phyloP scores from a whole-genome alignment of 1,140 invertebrate genomes.

The Trissolcus basalis region DNA sequence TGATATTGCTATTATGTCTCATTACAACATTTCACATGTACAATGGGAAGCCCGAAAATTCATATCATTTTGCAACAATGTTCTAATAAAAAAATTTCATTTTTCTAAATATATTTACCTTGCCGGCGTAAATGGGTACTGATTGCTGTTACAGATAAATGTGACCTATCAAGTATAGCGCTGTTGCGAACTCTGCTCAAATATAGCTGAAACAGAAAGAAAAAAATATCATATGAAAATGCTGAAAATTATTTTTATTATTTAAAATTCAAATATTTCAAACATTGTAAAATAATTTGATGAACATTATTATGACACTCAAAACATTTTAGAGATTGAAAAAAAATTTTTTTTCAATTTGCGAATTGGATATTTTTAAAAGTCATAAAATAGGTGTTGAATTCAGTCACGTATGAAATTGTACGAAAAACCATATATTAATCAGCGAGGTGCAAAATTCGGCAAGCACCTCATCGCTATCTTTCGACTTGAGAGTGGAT shows the following conservation, averaged over 20 bases:
- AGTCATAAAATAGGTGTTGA: too few species aligned
- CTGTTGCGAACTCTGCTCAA: conserved; percentile 71
- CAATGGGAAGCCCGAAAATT: neutral
- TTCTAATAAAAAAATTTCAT: conserved; percentile 1
- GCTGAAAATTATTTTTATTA: too few species aligned
- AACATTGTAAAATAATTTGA: too few species aligned
- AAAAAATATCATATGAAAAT: conserved; percentile 6
- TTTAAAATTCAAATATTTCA: too few species aligned
- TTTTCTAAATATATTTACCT: conserved; percentile 66
- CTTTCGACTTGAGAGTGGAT: conserved; percentile 71
- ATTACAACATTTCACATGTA: neutral
- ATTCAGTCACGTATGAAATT: conserved; percentile 19
- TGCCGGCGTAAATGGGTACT: conserved; percentile 67
- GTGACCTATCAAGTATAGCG: conserved; percentile 61
- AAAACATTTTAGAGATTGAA: conserved; percentile 5
- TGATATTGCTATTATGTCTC: neutral
- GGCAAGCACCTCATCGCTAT: conserved; percentile 53
- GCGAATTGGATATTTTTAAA: too few species aligned
- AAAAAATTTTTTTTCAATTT: too few species aligned
- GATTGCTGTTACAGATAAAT: conserved; percentile 63
- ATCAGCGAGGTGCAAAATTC: conserved; percentile 49
- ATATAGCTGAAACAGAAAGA: conserved; percentile 68
- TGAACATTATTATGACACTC: too few species aligned
- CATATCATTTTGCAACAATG: too few species aligned
- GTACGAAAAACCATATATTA: conserved; percentile 21